Base-by-base conservation (phyloP, 2,113 vertebrate species). In the Ia io region DNA sequence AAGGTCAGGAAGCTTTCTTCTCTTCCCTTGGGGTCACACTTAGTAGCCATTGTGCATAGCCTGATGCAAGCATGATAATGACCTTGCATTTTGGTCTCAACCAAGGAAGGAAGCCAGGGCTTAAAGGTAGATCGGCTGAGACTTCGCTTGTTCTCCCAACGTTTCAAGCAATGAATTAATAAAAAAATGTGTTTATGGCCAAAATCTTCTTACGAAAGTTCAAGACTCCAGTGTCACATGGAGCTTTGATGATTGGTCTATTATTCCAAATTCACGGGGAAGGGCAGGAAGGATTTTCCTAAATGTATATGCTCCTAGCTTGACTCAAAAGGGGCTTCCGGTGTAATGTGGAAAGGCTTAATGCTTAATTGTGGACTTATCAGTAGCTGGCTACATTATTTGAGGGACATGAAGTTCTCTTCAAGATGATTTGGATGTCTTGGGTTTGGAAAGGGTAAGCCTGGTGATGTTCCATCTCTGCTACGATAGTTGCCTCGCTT, bases 1-100 rank as follows among this genome's bases (percentile, higher is more conserved):
- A 99, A 99, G 99, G 99, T 99, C 92, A 98, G 97, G 96, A 94
- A 61, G 53, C 90, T 86, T 88, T 69, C 71, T 84, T 25, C 17
- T 61, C 22, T 44, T 71, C 83, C 82, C 92, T 93, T 82, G 65
- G 87, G 56, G 61, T 49, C 25, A 17, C 8, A 9, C 12, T 82
- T 22, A 5, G 35, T 5, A 8, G 42, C 8, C 59, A 3, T 30
- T 67, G 20, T 22, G 17, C 18, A 1, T 9, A 6, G 4, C 3
- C 4, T 22, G 32, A 7, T 88, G 47, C 42, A 61, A 94, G 76
- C 32, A 30, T 28, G 49, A 80, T 90, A 59, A 82, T 95, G 93
- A 88, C 78, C 18, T 14, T 59, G 95, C 90, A 69, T 91, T 94
- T 3, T 53, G 79, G 86, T 88, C 40, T 89, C 44, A 11, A 51